Base-by-base conservation (phyloP, 1,140 invertebrate genomes). In the Calephelis nemesis region DNA sequence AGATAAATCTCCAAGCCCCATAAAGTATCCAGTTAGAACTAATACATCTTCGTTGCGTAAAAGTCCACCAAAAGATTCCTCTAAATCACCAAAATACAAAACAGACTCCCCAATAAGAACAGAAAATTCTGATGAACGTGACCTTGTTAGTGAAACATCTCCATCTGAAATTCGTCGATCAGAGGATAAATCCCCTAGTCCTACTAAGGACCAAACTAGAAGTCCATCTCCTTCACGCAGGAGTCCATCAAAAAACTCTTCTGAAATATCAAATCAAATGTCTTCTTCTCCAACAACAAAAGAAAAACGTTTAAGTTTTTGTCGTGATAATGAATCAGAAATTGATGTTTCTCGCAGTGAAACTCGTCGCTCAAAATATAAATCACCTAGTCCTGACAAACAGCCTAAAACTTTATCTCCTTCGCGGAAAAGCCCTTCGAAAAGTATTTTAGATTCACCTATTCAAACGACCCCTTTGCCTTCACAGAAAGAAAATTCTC, bases 351-450 rank as follows among this genome's bases (percentile, higher is more conserved):
- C 52, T 7, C 13, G 42, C 42, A 45, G 42, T 9, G 42, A 45
- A 45, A 45, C 42, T 1, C 42, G 42, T 45, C 42, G 58, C 42
- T n/a, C 13, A 65, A 68, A 48, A 60, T 11, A 13, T 19, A 72
- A 70, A 40, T 68, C 71, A 58, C 52, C 50, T 47, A 75, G 54
- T 64, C 71, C 73, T 47, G 47, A 67, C 30, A 77, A 77, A 63
- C 10, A 19, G 30, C 47, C 45, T 19, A 48, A 7, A 6, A 54
- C 47, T 12, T 15, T 67, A 42, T 72, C 69, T 19, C 47, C 60
- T 19, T 42, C 52, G 58, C 72, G 68, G 67, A 47, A 68, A 47
- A 70, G 58, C 13, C 62, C 63, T 40, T 47, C 67, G 15, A 72
- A 68, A 70, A 69, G 69, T 60, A 58, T 19, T 69, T 52, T 39